Evolutionary conservation across 2,888 invertebrate genomes (phyloP).

Genomic region (Drosophila paranaensis): DNA sequence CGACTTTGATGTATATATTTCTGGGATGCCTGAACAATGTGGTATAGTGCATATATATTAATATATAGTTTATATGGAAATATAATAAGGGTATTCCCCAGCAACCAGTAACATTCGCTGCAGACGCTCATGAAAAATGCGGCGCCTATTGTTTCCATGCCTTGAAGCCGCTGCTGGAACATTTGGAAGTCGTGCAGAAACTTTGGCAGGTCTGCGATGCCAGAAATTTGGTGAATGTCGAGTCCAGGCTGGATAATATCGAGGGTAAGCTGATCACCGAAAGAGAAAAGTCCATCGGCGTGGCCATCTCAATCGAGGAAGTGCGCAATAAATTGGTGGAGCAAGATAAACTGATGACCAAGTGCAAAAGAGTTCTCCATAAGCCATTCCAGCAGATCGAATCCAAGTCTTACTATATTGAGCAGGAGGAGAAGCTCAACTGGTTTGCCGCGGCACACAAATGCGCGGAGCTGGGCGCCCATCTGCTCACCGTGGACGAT

Average conservation of each 20-base stretch:
- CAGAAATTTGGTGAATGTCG: not conserved
- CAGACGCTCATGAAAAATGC: not conserved
- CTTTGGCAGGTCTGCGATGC: constrained; percentile 19
- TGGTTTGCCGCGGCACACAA: constrained; percentile 8
- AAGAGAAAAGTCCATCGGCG: not conserved
- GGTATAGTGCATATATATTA: not conserved
- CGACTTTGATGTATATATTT: not conserved
- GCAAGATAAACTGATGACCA: not conserved
- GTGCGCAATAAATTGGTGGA: not conserved
- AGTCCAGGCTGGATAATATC: constrained; percentile 17
- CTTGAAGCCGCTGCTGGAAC: constrained; percentile 29
- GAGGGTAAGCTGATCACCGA: constrained; percentile 16
- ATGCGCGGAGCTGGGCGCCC: not conserved
- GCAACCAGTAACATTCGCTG: not conserved
- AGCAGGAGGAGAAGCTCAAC: not conserved
- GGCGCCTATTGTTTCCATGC: constrained; percentile 23
- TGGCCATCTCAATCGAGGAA: constrained; percentile 6
- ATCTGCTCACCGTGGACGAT: not conserved
- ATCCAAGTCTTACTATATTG: constrained; percentile 6
- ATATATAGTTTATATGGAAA: not conserved
- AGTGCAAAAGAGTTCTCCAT: fast-evolving
- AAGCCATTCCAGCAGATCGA: constrained; percentile 15
- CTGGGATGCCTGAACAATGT: not conserved
- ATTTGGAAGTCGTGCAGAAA: constrained; percentile 4
- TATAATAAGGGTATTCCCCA: not conserved